A percentile compares a stretch with the other conserved stretches of the same genome.
Conservation (phyloP, 2,797 vertebrate genomes). For the Anguilla pacifica region DNA sequence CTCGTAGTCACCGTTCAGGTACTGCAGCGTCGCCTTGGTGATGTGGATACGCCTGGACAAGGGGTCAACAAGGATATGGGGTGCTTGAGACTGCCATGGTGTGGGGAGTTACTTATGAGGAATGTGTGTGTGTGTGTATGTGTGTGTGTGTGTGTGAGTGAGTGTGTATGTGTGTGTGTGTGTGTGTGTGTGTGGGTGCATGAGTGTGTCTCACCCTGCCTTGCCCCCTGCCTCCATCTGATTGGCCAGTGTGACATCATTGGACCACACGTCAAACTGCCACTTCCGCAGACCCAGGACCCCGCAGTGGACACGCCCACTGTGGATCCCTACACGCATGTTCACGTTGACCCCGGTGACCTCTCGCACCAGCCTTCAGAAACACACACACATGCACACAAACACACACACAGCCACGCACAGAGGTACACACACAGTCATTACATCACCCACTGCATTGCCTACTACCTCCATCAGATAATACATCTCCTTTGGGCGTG, state of each 20-base stretch:
- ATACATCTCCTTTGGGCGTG: neutral
- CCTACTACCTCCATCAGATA: neutral
- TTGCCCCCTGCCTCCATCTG: conserved; percentile 95
- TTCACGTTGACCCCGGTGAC: conserved; percentile 97
- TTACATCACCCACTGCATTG: neutral
- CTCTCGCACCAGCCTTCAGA: conserved; percentile 87
- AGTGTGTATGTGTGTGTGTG: neutral
- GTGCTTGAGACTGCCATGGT: neutral
- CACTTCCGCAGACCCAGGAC: conserved; percentile 95
- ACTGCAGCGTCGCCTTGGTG: conserved; percentile 90
- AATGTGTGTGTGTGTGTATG: neutral
- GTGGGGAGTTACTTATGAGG: neutral
- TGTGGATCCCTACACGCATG: conserved; percentile 98
- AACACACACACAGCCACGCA: neutral
- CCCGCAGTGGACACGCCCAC: conserved; percentile 92
- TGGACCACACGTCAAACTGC: conserved; percentile 98
- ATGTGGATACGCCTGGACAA: conserved; percentile 87
- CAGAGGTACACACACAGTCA: neutral
- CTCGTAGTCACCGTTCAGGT: conserved; percentile 92
- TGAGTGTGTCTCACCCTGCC: conserved; percentile 79
- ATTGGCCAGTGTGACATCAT: conserved; percentile 93
- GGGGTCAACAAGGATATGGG: neutral
- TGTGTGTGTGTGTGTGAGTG: neutral
- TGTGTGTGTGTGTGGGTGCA: neutral
- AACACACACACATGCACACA: neutral